Conservation (phyloP, 1,140 invertebrate species). For the Anastatus disparis region DNA sequence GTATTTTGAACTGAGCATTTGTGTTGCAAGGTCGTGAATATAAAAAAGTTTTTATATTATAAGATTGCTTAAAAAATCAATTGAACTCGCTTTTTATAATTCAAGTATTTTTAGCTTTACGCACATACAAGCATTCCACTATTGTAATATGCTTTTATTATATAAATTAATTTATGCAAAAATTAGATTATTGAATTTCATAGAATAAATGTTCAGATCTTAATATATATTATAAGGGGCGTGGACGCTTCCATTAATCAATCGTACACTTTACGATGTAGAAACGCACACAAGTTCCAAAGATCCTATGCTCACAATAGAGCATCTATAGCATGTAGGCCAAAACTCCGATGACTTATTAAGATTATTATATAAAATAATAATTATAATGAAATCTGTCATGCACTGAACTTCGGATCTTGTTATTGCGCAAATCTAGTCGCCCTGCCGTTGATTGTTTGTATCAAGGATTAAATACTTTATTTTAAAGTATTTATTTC, state of each 20-base stretch:
- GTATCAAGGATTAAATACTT: constrained; percentile 8
- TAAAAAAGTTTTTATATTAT: no score
- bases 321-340: constrained; percentile 17
- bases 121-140: neutral
- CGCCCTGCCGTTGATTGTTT: neutral
- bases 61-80: neutral
- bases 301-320: constrained; percentile 19
- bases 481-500: constrained; percentile 1
- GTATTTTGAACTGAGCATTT: constrained; percentile 10
- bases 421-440: constrained; percentile 37
- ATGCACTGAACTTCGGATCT: constrained; percentile 21
- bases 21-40: no score
- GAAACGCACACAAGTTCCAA: constrained; percentile 28
- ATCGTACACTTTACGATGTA: constrained; percentile 12
- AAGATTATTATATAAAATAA: constrained; percentile 13
- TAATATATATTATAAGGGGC: neutral
- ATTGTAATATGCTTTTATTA: neutral
- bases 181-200: neutral
- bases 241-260: constrained; percentile 13
- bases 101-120: neutral
- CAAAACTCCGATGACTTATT: constrained; percentile 24
- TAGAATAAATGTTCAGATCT: constrained; percentile 15
- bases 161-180: neutral
- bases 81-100: neutral
- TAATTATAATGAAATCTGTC: constrained; percentile 16